Evolutionary conservation across 2,113 vertebrate species (phyloP).

Genomic region (Solea senegalensis): DNA sequence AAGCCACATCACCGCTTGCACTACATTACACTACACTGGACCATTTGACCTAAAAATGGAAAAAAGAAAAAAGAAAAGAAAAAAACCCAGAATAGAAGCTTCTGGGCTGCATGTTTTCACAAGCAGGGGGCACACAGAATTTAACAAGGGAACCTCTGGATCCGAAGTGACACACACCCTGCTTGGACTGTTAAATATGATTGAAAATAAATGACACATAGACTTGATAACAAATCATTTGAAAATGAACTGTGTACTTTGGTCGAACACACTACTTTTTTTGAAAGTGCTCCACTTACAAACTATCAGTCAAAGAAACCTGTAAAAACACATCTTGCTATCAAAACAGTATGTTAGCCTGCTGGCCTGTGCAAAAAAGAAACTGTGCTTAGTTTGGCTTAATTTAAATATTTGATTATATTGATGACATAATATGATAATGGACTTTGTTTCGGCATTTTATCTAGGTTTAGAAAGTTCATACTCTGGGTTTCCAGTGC

Average conservation of each 20-base stretch:
- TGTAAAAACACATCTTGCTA: neutral
- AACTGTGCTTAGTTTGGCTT: neutral
- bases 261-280: neutral
- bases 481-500: neutral
- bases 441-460: neutral
- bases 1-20: too few species aligned
- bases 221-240: neutral
- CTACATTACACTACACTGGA: too few species aligned
- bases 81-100: neutral
- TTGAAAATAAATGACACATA: neutral
- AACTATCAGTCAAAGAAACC: neutral
- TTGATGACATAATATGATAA: neutral
- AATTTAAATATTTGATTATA: neutral
- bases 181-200: neutral
- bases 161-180: neutral
- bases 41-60: too few species aligned
- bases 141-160: slow-evolving; percentile 36
- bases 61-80: neutral
- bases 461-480: neutral
- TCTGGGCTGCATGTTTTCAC: neutral
- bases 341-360: neutral
- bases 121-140: slow-evolving; percentile 2
- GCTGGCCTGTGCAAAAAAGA: neutral
- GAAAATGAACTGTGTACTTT: neutral
- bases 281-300: neutral